Base-by-base conservation (phyloP, 1,140 invertebrate species). In the Bombus haemorrhoidalis region DNA sequence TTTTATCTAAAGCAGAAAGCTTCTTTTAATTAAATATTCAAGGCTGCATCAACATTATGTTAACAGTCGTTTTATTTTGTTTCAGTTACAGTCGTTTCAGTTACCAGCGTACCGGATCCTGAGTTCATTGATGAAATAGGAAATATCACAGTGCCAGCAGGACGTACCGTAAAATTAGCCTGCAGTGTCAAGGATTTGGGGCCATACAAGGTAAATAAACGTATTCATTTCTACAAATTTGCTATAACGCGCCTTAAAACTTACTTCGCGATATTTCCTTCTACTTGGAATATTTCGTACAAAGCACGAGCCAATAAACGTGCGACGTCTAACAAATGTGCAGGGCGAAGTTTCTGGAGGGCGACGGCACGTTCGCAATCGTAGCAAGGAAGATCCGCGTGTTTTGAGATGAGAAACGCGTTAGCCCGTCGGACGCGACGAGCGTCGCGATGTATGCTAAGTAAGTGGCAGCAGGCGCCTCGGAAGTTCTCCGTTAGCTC, bases 131-230 rank as follows among this genome's bases (percentile, higher is more conserved):
- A 96, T 83, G 94, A 95, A 77, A 97, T 97, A 87, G 96, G 96
- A 90, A 97, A 97, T 91, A 96, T 96, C 62, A 97, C 96, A 5
- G 96, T 97, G 81, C 96, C 98, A 64, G 98, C 98, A 68, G 98
- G 98, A 75, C 96, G 98, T 75, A 98, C 97, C 91, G 98, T 98
- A 37, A 98, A 98, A 93, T 96, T 99, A 87, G 97, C 98, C 9
- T 99, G 98, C 94, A 97, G 97, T 12, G 98, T 99, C 75, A 98
- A 98, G 94, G 98, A 98, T 95, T 96, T 98, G 32, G 98, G 98
- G 85, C 96, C 97, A 2, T 98, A 97, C 92, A 98, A 98, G 96
- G 97, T 98, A 95, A 73, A 69, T 37, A 25, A 25, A 37, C 10
- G 15, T 10, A 39, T 71, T 39, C 8, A 37, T 69, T 37, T 25